Conservation (phyloP, 2,113 vertebrate genomes). For the Gallinago media region DNA sequence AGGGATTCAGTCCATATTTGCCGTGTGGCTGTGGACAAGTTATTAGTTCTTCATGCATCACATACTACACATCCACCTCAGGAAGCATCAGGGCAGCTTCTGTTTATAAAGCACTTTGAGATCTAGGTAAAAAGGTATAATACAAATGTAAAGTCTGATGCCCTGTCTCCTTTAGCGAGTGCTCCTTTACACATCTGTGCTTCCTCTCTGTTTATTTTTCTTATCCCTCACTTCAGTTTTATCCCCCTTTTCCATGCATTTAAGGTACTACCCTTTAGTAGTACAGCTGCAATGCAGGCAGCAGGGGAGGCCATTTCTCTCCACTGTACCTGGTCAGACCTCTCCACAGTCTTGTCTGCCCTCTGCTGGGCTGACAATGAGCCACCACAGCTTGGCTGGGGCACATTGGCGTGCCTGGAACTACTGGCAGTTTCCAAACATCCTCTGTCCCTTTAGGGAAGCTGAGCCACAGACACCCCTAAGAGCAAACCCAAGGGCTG, state of each 20-base stretch:
- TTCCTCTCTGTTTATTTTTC: not conserved
- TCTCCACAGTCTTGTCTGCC: fast-evolving
- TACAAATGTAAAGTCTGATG: not conserved
- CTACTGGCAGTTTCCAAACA: not conserved
- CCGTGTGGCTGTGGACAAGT: not conserved
- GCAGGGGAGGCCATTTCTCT: fast-evolving
- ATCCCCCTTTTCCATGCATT: not conserved
- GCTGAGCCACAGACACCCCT: fast-evolving
- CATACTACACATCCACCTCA: not conserved
- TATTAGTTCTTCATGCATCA: not conserved
- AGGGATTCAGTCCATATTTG: not conserved
- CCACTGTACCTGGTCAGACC: not conserved
- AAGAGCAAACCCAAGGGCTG: fast-evolving
- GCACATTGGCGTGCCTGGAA: not conserved
- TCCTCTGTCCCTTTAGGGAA: not conserved
- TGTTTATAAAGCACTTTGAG: not conserved
- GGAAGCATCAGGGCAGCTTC: not conserved
- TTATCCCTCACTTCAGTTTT: not conserved
- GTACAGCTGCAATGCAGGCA: not conserved
- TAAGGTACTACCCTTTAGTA: not conserved
- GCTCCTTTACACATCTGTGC: not conserved
- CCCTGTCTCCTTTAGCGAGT: not conserved
- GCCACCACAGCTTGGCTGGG: not conserved
- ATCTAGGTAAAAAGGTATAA: not conserved
- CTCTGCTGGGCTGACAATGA: not conserved